Conservation (phyloP, 2,113 vertebrate species). For the Mus musculus region GRCm39 chr12:41710501-41711000, state of each 20-base stretch:
- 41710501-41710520: constrained; percentile 33
- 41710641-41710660: background rate
- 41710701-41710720: background rate
- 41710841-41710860: too few species aligned
- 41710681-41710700: background rate
- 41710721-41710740: background rate
- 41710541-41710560: background rate
- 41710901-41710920: too few species aligned
- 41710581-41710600: background rate
- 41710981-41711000: background rate
- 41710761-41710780: constrained; percentile 25
- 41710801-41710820: background rate
- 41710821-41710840: background rate
- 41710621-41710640: background rate
- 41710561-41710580: background rate
- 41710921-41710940: too few species aligned
- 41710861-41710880: too few species aligned
- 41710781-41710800: background rate
- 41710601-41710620: background rate
- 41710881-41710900: too few species aligned
- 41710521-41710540: background rate
- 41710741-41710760: background rate
- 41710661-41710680: background rate
- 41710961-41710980: too few species aligned
- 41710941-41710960: too few species aligned